Conservation (phyloP, 2,888 invertebrate genomes). For the Eustalomyia histrio region DNA sequence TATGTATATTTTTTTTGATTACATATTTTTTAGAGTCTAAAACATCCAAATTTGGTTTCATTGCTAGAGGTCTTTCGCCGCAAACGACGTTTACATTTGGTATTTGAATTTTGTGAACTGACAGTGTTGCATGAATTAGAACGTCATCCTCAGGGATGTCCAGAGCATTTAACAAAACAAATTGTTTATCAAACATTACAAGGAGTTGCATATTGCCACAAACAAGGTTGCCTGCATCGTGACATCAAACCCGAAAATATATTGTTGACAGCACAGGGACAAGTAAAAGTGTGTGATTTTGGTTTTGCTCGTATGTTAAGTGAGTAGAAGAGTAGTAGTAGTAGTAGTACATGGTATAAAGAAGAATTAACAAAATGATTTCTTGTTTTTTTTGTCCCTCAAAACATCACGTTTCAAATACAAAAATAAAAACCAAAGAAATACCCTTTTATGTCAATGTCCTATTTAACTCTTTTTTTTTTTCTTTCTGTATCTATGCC, state of each 20-base stretch:
- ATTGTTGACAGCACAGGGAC: constrained; percentile 92
- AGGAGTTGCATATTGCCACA: constrained; percentile 97
- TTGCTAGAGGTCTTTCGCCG: constrained; percentile 98
- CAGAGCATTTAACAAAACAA: constrained; percentile 93
- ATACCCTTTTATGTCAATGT: not conserved
- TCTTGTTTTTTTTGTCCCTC: constrained; percentile 5
- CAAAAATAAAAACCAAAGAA: not conserved
- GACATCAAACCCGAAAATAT: constrained; percentile 99
- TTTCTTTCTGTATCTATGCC: not conserved
- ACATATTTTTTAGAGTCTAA: constrained; percentile 89
- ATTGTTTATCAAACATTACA: constrained; percentile 97
- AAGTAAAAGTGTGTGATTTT: constrained; percentile 98
- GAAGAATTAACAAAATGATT: constrained; percentile 7
- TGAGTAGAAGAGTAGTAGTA: constrained; percentile 78
- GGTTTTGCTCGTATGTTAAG: constrained; percentile 98
- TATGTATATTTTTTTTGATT: not conserved
- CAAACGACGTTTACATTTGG: constrained; percentile 96
- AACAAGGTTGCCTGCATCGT: constrained; percentile 95
- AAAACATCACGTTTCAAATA: constrained; percentile 45
- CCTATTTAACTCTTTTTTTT: too few species aligned
- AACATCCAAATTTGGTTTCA: constrained; percentile 98
- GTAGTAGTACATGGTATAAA: too few species aligned
- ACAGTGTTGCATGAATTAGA: constrained; percentile 98
- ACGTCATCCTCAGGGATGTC: constrained; percentile 94
- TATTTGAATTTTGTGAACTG: constrained; percentile 99